Evolutionary conservation across 1,140 invertebrate genomes (phyloP).

Genomic region (Grapholita molesta): DNA sequence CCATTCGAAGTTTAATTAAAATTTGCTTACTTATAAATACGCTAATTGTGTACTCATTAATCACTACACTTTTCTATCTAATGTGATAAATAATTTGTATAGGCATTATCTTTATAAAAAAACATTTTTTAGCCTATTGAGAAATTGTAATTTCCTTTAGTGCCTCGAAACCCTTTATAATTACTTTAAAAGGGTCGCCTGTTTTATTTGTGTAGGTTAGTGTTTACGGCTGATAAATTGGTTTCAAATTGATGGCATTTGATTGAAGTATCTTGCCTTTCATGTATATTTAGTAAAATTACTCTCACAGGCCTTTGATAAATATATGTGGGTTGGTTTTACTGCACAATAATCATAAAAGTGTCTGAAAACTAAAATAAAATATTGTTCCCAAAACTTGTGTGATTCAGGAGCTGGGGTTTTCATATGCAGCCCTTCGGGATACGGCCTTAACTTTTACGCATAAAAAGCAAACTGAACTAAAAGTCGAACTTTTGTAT

Average conservation of each 20-base stretch:
- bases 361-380: background rate
- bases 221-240: slow-evolving; percentile 19
- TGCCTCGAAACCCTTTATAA: background rate
- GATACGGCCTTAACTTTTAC: background rate
- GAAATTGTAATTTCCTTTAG: background rate
- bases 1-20: too few relatives aligned
- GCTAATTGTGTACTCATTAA: too few relatives aligned
- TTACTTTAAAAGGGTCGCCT: slow-evolving; percentile 10
- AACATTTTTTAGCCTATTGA: background rate
- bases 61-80: too few relatives aligned
- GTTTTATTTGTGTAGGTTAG: background rate
- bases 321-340: background rate
- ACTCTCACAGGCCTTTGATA: background rate
- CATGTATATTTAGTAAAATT: background rate
- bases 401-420: background rate
- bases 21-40: too few relatives aligned
- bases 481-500: slow-evolving; percentile 2
- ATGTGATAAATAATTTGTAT: too few relatives aligned
- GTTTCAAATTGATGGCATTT: slow-evolving; percentile 18
- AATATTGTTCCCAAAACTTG: slow-evolving; percentile 10
- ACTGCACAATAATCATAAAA: background rate
- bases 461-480: slow-evolving; percentile 8
- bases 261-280: background rate
- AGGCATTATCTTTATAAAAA: too few relatives aligned
- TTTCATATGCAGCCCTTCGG: slow-evolving; percentile 11